These are phyloP conservation scores for Tokudaia muenninki DNA, from an alignment of 2,797 vertebrate genomes.

Conservation along the genomic window DNA sequence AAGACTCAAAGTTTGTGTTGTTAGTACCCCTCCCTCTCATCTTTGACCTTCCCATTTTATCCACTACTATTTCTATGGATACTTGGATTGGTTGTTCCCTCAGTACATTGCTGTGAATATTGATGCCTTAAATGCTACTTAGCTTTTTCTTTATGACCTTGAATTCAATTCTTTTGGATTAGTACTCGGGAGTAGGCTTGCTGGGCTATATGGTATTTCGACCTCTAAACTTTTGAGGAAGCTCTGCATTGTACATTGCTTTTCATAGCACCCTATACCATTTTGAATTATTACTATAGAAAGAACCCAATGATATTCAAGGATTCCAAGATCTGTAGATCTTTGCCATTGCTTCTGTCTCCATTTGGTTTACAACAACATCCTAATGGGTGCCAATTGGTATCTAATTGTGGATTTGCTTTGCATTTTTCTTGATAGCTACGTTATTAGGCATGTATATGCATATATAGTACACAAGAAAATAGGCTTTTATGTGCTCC, in stretches of 20 bases:
- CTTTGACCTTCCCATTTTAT: background rate
- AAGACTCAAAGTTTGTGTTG: no score
- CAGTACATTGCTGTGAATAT: background rate
- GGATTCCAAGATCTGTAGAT: background rate
- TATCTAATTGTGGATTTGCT: background rate
- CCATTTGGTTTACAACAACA: background rate
- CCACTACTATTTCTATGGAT: background rate
- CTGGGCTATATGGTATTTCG: background rate
- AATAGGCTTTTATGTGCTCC: background rate
- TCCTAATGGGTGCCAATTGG: background rate
- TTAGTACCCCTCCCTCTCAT: background rate
- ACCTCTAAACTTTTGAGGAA: background rate
- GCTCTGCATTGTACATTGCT: background rate
- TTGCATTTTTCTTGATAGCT: background rate
- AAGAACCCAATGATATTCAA: background rate
- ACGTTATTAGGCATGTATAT: background rate
- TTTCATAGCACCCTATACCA: background rate
- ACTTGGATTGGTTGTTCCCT: background rate
- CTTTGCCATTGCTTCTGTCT: background rate
- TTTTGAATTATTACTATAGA: background rate
- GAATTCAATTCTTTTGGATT: background rate
- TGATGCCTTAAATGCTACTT: background rate
- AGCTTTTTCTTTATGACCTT: background rate
- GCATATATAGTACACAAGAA: background rate
- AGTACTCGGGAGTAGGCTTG: background rate